Evolutionary conservation across 2,888 invertebrate species (phyloP).

Genomic region (Andrena bucephala): DNA sequence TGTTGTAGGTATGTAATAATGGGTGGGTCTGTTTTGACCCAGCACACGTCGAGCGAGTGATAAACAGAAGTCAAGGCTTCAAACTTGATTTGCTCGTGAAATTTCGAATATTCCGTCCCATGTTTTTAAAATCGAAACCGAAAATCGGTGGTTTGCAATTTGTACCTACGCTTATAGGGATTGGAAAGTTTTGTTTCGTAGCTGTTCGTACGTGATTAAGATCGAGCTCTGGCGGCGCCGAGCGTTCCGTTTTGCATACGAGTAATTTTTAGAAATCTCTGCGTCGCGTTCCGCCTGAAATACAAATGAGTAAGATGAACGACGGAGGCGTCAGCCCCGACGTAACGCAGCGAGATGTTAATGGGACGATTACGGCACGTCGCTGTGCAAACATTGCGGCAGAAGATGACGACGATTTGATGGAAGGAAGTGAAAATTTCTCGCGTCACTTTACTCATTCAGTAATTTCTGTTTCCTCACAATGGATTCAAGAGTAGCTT

Average conservation of each 20-base stretch:
- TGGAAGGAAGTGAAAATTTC: background rate
- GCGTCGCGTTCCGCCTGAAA: conserved; percentile 7
- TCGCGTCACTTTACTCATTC: background rate
- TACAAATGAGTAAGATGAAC: conserved; percentile 30
- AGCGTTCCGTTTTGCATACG: background rate
- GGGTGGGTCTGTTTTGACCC: too few species aligned
- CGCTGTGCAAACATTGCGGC: background rate
- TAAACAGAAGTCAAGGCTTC: too few species aligned
- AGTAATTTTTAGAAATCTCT: conserved; percentile 18
- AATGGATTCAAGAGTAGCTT: too few species aligned
- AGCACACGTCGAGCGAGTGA: too few species aligned
- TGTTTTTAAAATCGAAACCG: too few species aligned
- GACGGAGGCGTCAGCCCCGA: conserved; percentile 6
- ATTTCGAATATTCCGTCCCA: too few species aligned
- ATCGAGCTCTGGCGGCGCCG: background rate
- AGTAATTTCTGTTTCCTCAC: too few species aligned
- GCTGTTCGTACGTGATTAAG: background rate
- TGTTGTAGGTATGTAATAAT: too few species aligned
- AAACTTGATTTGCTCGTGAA: too few species aligned
- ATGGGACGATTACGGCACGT: conserved; percentile 24
- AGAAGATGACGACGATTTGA: background rate
- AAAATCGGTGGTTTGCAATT: too few species aligned
- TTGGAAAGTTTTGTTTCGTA: too few species aligned
- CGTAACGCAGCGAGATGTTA: conserved; percentile 9
- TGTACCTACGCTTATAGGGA: too few species aligned